phyloP scores from a whole-genome alignment of 2,888 invertebrate genomes.

The Bellardia bayeri region DNA sequence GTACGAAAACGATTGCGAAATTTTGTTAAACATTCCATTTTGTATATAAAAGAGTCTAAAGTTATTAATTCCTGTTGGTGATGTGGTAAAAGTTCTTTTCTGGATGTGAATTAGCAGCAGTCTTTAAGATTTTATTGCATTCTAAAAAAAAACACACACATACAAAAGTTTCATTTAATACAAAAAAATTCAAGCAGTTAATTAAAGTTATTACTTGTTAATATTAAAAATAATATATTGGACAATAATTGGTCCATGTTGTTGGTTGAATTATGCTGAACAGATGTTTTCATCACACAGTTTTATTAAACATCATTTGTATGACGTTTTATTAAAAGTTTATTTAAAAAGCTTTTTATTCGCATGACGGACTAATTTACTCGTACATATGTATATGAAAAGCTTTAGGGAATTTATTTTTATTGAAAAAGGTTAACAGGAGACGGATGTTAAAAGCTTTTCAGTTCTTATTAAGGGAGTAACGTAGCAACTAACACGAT shows the following conservation, averaged over 20 bases:
- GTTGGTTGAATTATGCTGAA: background rate
- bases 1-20: slow-evolving; percentile 75
- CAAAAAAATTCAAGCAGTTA: background rate
- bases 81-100: slow-evolving; percentile 25
- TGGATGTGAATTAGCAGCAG: slow-evolving; percentile 19
- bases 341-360: background rate
- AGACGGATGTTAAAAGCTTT: no score
- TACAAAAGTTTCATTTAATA: background rate
- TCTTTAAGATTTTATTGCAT: slow-evolving; percentile 19
- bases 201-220: slow-evolving; percentile 6
- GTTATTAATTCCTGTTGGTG: background rate
- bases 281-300: background rate
- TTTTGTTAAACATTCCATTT: slow-evolving; percentile 77
- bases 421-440: background rate
- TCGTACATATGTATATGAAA: background rate
- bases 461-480: no score
- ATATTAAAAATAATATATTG: background rate
- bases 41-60: background rate
- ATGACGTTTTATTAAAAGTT: background rate
- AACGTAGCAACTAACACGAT: no score
- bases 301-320: background rate
- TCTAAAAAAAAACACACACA: slow-evolving; percentile 23
- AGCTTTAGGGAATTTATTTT: background rate
- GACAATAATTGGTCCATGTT: slow-evolving; percentile 16
- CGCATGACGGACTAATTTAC: no score